Evolutionary conservation across 2,113 vertebrate species (phyloP).

Genomic region (Pachypanchax playfairii): DNA sequence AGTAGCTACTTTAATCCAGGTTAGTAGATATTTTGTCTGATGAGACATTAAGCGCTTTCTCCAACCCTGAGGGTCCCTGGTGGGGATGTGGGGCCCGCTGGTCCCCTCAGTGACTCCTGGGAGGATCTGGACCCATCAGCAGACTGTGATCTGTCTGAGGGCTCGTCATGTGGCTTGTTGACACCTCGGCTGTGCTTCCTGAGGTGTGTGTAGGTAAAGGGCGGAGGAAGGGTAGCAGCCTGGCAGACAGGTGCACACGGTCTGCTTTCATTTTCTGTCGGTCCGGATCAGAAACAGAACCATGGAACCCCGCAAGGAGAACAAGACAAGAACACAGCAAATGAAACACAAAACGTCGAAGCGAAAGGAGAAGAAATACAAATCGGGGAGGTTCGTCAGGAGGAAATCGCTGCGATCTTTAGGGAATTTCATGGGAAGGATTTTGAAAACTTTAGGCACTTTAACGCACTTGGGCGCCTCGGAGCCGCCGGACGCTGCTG

Average conservation of each 20-base stretch:
- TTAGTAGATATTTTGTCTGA: too few relatives aligned
- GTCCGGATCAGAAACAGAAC: slow-evolving; percentile 28
- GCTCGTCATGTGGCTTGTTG: slow-evolving; percentile 60
- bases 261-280: slow-evolving; percentile 31
- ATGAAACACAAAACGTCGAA: slow-evolving; percentile 69
- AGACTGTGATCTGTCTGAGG: slow-evolving; percentile 3
- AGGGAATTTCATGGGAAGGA: slow-evolving; percentile 83
- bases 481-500: slow-evolving; percentile 60
- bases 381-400: slow-evolving; percentile 61
- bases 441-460: slow-evolving; percentile 84
- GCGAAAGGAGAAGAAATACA: slow-evolving; percentile 75
- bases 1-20: slow-evolving; percentile 42
- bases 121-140: neutral
- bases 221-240: slow-evolving; percentile 46
- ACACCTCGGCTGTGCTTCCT: slow-evolving; percentile 45
- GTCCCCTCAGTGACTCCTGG: slow-evolving; percentile 19
- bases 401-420: slow-evolving; percentile 82
- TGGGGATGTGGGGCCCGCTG: slow-evolving; percentile 53
- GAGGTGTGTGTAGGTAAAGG: slow-evolving; percentile 17
- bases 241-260: slow-evolving; percentile 73
- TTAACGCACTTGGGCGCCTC: slow-evolving; percentile 79
- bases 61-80: too few relatives aligned
- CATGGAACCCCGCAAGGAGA: slow-evolving; percentile 76
- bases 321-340: slow-evolving; percentile 63
- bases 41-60: too few relatives aligned